A percentile compares a stretch with the other conserved stretches of the same genome.
Evolutionary conservation across 1,140 invertebrate species (phyloP).

Genomic region (Chrysomallon squamiferum): DNA sequence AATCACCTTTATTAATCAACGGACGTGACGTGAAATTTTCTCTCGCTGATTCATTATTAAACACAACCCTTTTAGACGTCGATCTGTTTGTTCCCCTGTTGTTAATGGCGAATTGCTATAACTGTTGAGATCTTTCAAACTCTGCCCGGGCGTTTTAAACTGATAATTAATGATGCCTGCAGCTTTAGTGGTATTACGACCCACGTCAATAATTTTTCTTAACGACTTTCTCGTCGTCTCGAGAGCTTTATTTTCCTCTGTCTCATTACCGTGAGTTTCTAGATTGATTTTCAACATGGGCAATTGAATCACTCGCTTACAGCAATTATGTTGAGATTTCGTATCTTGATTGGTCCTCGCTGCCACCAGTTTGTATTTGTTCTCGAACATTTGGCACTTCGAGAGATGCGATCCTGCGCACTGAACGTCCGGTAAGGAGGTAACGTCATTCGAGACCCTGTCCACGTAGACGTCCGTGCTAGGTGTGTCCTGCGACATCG

Average conservation of each 20-base stretch:
- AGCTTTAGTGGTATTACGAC: background rate
- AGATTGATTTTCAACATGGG: constrained; percentile 5
- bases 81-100: background rate
- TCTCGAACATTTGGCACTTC: background rate
- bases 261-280: background rate
- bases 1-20: background rate
- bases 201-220: background rate
- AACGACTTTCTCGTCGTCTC: constrained; percentile 3
- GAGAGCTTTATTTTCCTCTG: background rate
- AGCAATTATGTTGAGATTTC: background rate
- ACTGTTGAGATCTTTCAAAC: background rate
- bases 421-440: background rate
- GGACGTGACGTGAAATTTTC: background rate
- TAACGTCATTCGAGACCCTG: background rate
- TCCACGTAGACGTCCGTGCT: background rate
- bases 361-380: constrained; percentile 2
- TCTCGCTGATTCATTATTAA: background rate
- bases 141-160: constrained; percentile 2
- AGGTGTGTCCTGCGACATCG: background rate
- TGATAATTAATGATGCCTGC: constrained; percentile 1
- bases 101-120: background rate
- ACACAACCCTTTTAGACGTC: too few relatives aligned
- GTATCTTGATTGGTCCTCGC: background rate
- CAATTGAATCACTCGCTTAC: constrained; percentile 3
- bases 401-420: background rate